Base-by-base conservation (phyloP, 2,113 vertebrate species). In the Lates calcarifer region DNA sequence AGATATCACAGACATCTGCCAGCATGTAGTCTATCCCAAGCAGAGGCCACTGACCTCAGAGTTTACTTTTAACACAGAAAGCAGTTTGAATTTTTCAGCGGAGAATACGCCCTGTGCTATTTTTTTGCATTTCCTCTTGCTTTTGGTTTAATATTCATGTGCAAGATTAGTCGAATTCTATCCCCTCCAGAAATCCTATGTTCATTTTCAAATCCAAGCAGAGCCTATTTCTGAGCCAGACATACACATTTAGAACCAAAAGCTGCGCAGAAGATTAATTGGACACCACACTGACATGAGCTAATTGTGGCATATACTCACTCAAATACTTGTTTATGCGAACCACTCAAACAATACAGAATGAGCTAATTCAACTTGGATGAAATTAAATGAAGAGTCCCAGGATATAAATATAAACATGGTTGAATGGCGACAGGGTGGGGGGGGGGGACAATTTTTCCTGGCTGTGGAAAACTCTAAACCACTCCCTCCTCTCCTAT, bases 141-240 rank as follows among this genome's bases (percentile, higher is more conserved):
- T 51, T 78, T 67, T 60, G 70, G 28, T 86, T 85, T 81, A 74
- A 86, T 74, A 77, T 82, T 83, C 49, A 87, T 47, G 49, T 53
- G 78, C 51, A 76, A 78, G 67, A 88, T 89, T 81, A 82, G 65
- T 86, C 63, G 53, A 71, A 77, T 77, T 83, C 64, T 66, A 67
- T 84, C 79, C 76, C 17, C 74, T 63, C 86, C 73, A 70, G 70
- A 90, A 88, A 85, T 87, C 69, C 58, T 60, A 35, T 86, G 73
- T 83, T 79, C 55, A 62, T 73, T 66, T 74, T 74, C 70, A 86
- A 83, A 87, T 88, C 83, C 64, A 85, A 74, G 69, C 64, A 39
- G 81, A 87, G 83, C 55, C 79, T 67, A 64, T 86, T 88, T 87
- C 61, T 18, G 49, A 74, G 74, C 53, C 78, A 85, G 73, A 81